Evolutionary conservation across 2,113 vertebrate species (phyloP), one percentile per base, ranked within the genome.

Genomic region (Ammodytes dubius): DNA sequence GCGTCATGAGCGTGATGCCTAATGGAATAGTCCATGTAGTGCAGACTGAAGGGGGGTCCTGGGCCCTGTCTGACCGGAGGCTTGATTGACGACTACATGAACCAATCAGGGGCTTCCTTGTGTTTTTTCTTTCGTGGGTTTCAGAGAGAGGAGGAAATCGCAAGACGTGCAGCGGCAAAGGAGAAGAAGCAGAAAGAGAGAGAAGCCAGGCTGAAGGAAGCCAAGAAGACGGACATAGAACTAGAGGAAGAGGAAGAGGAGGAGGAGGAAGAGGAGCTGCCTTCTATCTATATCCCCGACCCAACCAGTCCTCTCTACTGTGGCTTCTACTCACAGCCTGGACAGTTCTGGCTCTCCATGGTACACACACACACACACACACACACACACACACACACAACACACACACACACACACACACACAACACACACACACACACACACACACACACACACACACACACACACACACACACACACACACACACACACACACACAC

Each of bases 301-400:
- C 91, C 92, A 5, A 95, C 97, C 42, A 97, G 97, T 90, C 96
- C 95, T 6, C 93, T 99, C 45, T 94, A 94, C 54, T 98, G 96
- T 80, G 97, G 97, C 11, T 98, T 99, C 94, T 97, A 98, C 87
- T 98, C 97, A 52, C 68, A 74, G 54, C 95, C 97, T 39, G 96
- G 95, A 54, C 94, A 92, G 72, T 99, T 99, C 92, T 99, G 97
- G 97, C 92, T 99, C 50, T 97, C 97, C n/a, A 81, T 99, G 96
- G 98, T 99, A 78, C 65, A 60, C 46, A 81, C 49, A 69, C 58
- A 53, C 12, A 57, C 19, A 77, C 59, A 74, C 37, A 60, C 35
- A 79, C 27, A 49, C 39, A 76, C 54, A 65, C 46, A 37, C 64
- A 52, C 65, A 52, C n/a, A 12, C 15, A 52, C 14, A 52, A 58